Evolutionary conservation across 2,888 invertebrate genomes (phyloP).

Genomic region (Stenolophus ochropezus): DNA sequence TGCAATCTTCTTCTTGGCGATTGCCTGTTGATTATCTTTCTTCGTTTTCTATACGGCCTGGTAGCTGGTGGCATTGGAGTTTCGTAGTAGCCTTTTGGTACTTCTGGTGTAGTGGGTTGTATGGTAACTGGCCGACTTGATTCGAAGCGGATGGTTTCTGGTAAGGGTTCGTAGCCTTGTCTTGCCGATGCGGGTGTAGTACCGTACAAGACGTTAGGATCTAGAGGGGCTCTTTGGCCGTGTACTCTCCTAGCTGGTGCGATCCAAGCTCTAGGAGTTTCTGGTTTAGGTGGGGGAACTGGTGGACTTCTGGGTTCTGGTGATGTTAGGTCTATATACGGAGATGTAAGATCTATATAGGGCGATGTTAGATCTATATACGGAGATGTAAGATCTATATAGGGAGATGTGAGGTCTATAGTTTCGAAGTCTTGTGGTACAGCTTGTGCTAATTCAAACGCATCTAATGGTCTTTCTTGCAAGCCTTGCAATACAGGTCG

Average conservation of each 20-base stretch:
- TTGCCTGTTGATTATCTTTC: neutral
- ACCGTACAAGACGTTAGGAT: conserved; percentile 10
- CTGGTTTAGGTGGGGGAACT: neutral
- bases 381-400: neutral
- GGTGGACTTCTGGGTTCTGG: neutral
- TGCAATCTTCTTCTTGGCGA: neutral
- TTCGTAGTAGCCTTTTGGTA: neutral
- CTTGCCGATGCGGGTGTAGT: neutral
- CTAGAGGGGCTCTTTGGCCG: neutral
- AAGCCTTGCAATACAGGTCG: neutral
- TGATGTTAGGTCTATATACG: neutral
- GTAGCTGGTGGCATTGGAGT: neutral
- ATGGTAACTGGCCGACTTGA: neutral
- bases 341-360: neutral
- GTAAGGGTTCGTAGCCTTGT: neutral
- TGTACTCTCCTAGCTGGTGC: neutral
- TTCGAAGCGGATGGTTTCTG: conserved; percentile 15
- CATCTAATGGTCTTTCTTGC: neutral
- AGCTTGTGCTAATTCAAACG: neutral
- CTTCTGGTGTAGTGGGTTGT: neutral
- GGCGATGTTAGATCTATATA: neutral
- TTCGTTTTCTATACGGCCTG: conserved; percentile 4
- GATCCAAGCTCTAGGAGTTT: neutral
- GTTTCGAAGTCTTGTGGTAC: neutral
- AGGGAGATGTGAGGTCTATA: neutral